Base-by-base conservation (phyloP, 2,888 invertebrate genomes). In the Pelosia muscerda region DNA sequence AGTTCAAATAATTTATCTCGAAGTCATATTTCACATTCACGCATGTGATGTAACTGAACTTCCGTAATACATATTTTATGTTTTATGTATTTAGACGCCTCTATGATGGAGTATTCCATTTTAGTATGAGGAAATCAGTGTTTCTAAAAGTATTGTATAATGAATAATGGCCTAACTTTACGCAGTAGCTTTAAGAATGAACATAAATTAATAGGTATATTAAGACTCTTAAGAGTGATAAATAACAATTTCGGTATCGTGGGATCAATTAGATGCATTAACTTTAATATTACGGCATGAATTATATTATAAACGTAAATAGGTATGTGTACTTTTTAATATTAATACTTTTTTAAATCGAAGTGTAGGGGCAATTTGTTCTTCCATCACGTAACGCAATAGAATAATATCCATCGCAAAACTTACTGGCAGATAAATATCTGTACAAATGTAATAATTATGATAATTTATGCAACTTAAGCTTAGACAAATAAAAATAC, bases 1-100 rank as follows among this genome's bases (percentile, higher is more conserved):
- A 84, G 86, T 81, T 87, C 84, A 83, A 78, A 73, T 72, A 78
- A 78, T 77, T 74, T 74, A 69, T 58, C n/a, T 31, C 25, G 58
- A 58, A 63, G 54, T 69, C 63, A 59, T 62, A 49, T 71, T 69
- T 77, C 62, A 67, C 71, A 61, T 69, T 62, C 34, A 62, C 22
- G 49, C 28, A 28, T 63, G 49, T 81, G 73, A 83, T 74, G 75
- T 81, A 84, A 82, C 74, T 73, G 68, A 69, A 73, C 79, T 79
- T 84, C 77, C 81, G 81, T 76, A 54, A 68, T 72, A 68, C 34
- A 57, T 61, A 59, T 56, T 57, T 65, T 57, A 72, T 73, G 69
- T 70, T 72, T 77, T 78, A 79, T 77, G 72, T 70, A 78, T 79
- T 72, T 58, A 71, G 73, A 71, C 57, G 68, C 31, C 63, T 67